A percentile compares a stretch with the other conserved stretches of the same genome.
Evolutionary conservation across 2,113 vertebrate species (phyloP).

Genomic region (Cairina moschata): DNA sequence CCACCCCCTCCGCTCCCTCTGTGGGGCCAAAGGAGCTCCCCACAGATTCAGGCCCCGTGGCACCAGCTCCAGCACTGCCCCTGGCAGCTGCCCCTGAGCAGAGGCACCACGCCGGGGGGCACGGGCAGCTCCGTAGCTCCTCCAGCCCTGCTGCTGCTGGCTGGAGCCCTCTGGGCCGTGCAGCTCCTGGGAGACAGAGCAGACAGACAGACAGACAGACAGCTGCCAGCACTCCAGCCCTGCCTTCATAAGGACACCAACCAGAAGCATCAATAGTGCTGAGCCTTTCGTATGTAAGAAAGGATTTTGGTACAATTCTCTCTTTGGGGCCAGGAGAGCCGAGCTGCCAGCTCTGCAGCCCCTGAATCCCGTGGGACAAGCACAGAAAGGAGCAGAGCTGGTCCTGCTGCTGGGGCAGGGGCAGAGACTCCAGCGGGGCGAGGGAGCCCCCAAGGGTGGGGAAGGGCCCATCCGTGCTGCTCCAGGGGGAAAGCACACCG

Average conservation of each 20-base stretch:
- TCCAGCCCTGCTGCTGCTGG: too few species aligned
- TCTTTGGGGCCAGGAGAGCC: too few species aligned
- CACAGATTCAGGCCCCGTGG: accelerated
- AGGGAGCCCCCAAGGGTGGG: background rate
- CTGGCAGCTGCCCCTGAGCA: background rate
- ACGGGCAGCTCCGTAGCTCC: background rate
- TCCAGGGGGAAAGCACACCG: accelerated
- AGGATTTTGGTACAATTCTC: too few species aligned
- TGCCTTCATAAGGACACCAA: too few species aligned
- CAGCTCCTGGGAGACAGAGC: too few species aligned
- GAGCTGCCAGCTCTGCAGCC: background rate
- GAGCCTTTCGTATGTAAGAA: too few species aligned
- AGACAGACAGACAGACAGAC: too few species aligned
- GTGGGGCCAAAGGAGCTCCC: background rate
- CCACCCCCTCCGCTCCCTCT: background rate
- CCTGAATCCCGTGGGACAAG: too few species aligned
- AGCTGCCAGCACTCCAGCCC: too few species aligned
- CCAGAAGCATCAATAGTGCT: too few species aligned
- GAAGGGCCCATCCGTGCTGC: background rate
- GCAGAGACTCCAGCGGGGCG: background rate
- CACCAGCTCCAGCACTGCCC: background rate
- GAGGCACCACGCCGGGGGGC: background rate
- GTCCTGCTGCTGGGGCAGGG: accelerated
- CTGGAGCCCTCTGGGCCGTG: too few species aligned
- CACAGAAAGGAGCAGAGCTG: background rate